A percentile compares a stretch with the other conserved stretches of the same genome.
Evolutionary conservation across 2,888 invertebrate genomes (phyloP).

Genomic region (Andrena minutula): DNA sequence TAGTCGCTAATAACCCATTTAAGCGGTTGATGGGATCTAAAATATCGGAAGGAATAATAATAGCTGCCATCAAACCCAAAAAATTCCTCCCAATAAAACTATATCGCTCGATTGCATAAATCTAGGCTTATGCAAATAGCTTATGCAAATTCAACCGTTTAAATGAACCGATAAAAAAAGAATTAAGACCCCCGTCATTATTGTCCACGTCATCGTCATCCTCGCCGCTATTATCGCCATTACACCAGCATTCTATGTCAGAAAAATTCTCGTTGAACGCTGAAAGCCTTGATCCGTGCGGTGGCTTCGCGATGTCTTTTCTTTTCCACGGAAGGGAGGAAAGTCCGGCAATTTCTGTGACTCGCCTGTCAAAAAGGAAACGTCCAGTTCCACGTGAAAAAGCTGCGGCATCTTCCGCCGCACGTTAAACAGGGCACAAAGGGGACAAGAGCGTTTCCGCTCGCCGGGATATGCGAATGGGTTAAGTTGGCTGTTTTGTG

Average conservation of each 20-base stretch:
- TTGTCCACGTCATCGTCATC: constrained; percentile 11
- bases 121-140: background rate
- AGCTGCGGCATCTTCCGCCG: constrained; percentile 20
- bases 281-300: background rate
- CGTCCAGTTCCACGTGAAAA: constrained; percentile 40
- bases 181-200: constrained; percentile 28
- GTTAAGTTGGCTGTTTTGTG: constrained; percentile 70
- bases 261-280: background rate
- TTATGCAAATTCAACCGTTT: background rate
- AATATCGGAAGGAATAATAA: no score
- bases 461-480: constrained; percentile 55
- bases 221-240: constrained; percentile 21
- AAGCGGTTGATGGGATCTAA: no score
- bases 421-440: constrained; percentile 58
- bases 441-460: constrained; percentile 60
- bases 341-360: constrained; percentile 24
- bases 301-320: background rate
- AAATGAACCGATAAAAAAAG: background rate
- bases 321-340: constrained; percentile 15
- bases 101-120: background rate
- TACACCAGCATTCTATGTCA: background rate
- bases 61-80: no score
- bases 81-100: no score
- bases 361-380: constrained; percentile 28
- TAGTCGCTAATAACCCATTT: no score